Percentiles rank a stretch among this genome's conserved stretches.
Evolutionary conservation across 2,888 invertebrate species (phyloP).

Genomic region (Lithosia quadra): DNA sequence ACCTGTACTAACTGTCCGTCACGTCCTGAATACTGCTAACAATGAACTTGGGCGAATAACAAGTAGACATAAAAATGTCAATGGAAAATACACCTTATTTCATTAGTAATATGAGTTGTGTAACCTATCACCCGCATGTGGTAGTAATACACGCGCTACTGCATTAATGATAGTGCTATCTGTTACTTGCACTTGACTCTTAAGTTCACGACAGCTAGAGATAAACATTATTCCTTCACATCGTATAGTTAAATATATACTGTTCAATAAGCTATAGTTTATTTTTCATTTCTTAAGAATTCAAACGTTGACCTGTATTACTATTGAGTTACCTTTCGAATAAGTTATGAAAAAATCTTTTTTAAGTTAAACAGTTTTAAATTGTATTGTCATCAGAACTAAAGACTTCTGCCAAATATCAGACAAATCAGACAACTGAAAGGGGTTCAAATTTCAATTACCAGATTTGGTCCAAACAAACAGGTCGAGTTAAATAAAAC

Average conservation of each 20-base stretch:
- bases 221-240: constrained; percentile 37
- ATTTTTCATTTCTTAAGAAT: background rate
- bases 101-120: constrained; percentile 40
- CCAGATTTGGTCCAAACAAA: no score
- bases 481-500: no score
- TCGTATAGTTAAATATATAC: constrained; percentile 19
- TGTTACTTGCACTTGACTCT: constrained; percentile 76
- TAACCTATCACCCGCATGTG: constrained; percentile 69
- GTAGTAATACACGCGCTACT: constrained; percentile 73
- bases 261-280: background rate
- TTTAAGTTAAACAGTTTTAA: no score
- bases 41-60: constrained; percentile 63
- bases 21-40: constrained; percentile 77
- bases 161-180: constrained; percentile 76
- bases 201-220: constrained; percentile 48
- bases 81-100: constrained; percentile 44
- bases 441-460: no score
- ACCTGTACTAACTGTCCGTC: constrained; percentile 70
- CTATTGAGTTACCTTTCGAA: background rate
- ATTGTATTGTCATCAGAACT: no score
- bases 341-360: no score
- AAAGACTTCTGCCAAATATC: no score
- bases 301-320: background rate
- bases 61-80: constrained; percentile 37
- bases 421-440: no score